A percentile compares a stretch with the other conserved stretches of the same genome.
Conservation (phyloP, 1,140 invertebrate species). For the Sminthurinus signatus region DNA sequence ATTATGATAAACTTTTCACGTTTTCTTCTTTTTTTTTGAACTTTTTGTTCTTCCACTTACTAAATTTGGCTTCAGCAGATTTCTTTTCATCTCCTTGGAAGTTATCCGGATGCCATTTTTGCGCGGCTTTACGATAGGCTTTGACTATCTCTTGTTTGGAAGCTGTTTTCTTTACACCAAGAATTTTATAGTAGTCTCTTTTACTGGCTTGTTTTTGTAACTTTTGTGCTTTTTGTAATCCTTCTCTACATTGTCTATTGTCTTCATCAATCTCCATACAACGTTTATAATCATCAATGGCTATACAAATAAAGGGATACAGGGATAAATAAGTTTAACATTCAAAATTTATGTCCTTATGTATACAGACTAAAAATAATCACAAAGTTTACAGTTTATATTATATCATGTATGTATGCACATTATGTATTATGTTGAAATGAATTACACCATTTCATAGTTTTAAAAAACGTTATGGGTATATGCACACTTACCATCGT, state of each 20-base stretch:
- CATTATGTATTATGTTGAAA: no score
- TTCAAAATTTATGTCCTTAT: no score
- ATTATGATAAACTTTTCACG: no score
- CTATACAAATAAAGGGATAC: slow-evolving; percentile 49
- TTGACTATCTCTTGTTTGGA: slow-evolving; percentile 89
- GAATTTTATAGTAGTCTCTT: slow-evolving; percentile 97
- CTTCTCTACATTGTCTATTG: slow-evolving; percentile 77
- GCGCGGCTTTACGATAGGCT: slow-evolving; percentile 93
- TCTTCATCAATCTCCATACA: slow-evolving; percentile 79
- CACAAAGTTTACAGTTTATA: no score
- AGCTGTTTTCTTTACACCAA: slow-evolving; percentile 76
- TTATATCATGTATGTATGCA: no score
- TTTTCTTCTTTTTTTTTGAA: no score
- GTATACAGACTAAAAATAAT: no score
- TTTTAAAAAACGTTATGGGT: slow-evolving; percentile 3
- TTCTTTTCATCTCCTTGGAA: slow-evolving; percentile 85
- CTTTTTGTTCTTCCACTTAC: no score
- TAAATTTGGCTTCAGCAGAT: slow-evolving; percentile 94
- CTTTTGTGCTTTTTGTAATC: slow-evolving; percentile 81
- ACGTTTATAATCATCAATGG: slow-evolving; percentile 76
- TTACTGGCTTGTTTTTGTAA: slow-evolving; percentile 88
- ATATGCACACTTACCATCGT: slow-evolving; percentile 63
- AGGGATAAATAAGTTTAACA: background rate
- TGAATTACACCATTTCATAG: background rate
- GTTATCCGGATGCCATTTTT: slow-evolving; percentile 99